Base-by-base conservation (phyloP, 2,888 invertebrate species). In the Dione vanillae region DNA sequence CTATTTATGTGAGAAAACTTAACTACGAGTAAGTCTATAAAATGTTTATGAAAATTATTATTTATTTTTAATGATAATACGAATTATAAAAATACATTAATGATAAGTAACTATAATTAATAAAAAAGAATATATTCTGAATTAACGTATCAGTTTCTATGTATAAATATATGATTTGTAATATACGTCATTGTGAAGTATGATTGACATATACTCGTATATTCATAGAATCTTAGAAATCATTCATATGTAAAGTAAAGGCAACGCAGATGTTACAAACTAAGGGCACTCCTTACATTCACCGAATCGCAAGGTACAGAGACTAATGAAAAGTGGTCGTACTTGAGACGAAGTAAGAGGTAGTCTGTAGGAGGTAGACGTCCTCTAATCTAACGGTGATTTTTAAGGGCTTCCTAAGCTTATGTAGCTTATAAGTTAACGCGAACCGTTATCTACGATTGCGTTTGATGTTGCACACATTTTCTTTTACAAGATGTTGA, bases 291-390 rank as follows among this genome's bases (percentile, higher is more conserved):
- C 45, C 59, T 59, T 41, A 66, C 70, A 56, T 70, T 70, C 70
- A 67, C 70, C 61, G 54, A 62, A 70, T 65, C 69, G 65, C 67
- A 62, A 54, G 62, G 68, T 54, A 54, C 68, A 62, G 62, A 61
- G 68, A 45, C 68, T 62, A 61, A 61, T 70, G 66, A 67, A 54
- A 61, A 45, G 64, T 64, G 67, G 82, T 82, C 76, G 82, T 83
- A 84, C 80, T 81, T 82, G 83, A 83, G 78, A 77, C 78, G 78
- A 80, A 79, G 78, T 79, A 78, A 79, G 82, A 83, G 81, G 64
- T 27, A 47, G 47, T 74, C 77, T 75, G 87, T 87, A 80, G 87
- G 85, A 82, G 82, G 85, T 77, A 76, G 83, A 74, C 79, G 85
- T 85, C 84, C 83, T 83, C 81, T 78, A 72, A 73, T 75, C 74